Evolutionary conservation across 2,797 vertebrate genomes (phyloP).

Genomic region (Balearica regulorum): DNA sequence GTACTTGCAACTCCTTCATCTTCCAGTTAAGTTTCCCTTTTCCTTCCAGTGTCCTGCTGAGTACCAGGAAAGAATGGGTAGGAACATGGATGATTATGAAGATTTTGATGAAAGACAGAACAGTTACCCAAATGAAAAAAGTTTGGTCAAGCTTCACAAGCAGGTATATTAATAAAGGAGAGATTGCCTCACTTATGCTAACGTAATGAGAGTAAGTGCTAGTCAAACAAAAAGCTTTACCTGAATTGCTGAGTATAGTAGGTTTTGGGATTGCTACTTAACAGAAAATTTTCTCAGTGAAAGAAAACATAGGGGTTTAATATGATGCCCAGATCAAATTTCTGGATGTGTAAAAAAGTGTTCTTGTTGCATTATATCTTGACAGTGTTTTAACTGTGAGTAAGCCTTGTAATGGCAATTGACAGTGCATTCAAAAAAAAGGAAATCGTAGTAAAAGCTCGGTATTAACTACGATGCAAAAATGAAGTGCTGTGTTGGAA

Average conservation of each 20-base stretch:
- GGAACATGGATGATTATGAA: constrained; percentile 98
- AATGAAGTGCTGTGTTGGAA: not conserved
- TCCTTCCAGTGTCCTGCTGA: constrained; percentile 87
- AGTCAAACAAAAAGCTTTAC: not conserved
- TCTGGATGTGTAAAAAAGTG: not conserved
- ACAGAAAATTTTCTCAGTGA: not conserved
- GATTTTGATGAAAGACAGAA: constrained; percentile 96
- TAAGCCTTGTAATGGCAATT: not conserved
- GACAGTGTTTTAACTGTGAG: not conserved
- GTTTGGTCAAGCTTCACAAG: constrained; percentile 92
- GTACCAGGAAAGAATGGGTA: constrained; percentile 97
- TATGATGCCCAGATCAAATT: not conserved
- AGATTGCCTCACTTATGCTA: not conserved
- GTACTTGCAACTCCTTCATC: not conserved
- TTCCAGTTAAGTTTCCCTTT: not conserved
- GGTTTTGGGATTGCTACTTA: not conserved
- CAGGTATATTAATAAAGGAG: constrained; percentile 77
- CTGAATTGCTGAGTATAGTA: not conserved
- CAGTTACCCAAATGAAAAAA: constrained; percentile 91
- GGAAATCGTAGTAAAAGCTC: not conserved
- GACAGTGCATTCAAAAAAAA: not conserved
- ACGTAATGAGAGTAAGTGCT: not conserved
- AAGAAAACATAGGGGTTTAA: not conserved
- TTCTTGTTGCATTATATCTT: not conserved
- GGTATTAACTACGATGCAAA: not conserved